A percentile compares a stretch with the other conserved stretches of the same genome.
Conservation (phyloP, 1,140 invertebrate genomes). For the Lepeophtheirus salmonis region DNA sequence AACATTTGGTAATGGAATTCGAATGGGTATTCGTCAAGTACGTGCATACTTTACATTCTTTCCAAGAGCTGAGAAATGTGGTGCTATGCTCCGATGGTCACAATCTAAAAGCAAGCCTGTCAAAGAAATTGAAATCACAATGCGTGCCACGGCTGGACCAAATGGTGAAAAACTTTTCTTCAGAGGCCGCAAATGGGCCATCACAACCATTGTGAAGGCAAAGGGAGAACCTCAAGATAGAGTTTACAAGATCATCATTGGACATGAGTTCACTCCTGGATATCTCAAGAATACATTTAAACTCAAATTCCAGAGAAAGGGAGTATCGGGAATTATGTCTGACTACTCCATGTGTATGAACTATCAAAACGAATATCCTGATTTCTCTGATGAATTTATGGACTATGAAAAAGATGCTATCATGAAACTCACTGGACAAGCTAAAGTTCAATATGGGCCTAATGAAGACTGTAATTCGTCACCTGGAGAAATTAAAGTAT, state of each 20-base stretch:
- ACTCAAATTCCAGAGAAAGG: neutral
- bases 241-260: neutral
- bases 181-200: neutral
- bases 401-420: neutral
- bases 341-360: conserved; percentile 7
- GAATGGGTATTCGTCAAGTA: conserved; percentile 4
- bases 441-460: conserved; percentile 7
- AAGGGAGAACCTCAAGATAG: neutral
- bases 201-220: conserved; percentile 6
- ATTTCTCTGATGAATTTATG: conserved; percentile 8
- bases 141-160: neutral
- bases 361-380: conserved; percentile 4
- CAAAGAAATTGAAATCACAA: conserved; percentile 8
- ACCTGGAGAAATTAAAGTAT: neutral
- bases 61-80: conserved; percentile 11
- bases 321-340: neutral
- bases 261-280: neutral
- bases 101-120: conserved; percentile 10
- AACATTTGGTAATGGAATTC: neutral
- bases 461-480: neutral
- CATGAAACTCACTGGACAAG: neutral
- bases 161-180: conserved; percentile 6
- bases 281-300: neutral
- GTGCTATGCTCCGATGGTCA: neutral
- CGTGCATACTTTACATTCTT: neutral